These are phyloP conservation scores for Oncorhynchus gorbuscha DNA, from an alignment of 2,113 vertebrate species.

Conservation along the genomic window DNA sequence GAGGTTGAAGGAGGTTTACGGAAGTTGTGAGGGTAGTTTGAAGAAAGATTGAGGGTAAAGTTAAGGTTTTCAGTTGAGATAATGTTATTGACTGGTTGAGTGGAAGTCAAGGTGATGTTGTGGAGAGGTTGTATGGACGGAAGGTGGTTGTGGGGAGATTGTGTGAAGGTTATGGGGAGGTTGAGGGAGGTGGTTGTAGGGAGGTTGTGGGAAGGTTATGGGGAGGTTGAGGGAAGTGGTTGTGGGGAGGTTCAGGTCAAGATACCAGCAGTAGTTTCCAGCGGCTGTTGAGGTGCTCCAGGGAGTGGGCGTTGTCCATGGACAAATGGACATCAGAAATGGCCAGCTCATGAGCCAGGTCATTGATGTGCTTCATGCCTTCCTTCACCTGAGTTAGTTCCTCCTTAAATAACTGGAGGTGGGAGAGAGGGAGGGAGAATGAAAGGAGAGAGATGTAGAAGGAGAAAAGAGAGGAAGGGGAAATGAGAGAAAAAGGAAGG, in stretches of 20 bases:
- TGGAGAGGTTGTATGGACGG: background rate
- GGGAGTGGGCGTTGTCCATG: slow-evolving; percentile 87
- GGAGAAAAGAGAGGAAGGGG: background rate
- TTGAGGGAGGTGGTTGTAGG: background rate
- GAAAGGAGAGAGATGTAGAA: background rate
- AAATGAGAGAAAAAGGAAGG: background rate
- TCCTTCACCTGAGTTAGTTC: slow-evolving; percentile 91
- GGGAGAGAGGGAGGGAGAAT: background rate
- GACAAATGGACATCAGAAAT: slow-evolving; percentile 95
- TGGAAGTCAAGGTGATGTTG: background rate
- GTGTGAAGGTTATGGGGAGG: background rate
- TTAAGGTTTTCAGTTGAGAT: background rate
- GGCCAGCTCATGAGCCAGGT: slow-evolving; percentile 94
- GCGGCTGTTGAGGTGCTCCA: slow-evolving; percentile 92
- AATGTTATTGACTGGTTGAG: slow-evolving; percentile 1
- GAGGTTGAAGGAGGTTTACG: background rate
- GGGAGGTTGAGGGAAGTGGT: background rate
- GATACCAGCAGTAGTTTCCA: slow-evolving; percentile 96
- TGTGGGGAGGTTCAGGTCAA: background rate
- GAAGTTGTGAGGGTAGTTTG: background rate
- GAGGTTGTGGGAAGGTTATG: background rate
- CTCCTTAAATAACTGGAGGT: slow-evolving; percentile 88
- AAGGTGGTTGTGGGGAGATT: background rate
- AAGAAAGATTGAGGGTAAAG: slow-evolving; percentile 11
- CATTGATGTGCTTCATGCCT: slow-evolving; percentile 91